Evolutionary conservation across 2,888 invertebrate species (phyloP).

Genomic region (Tetropium fuscum): DNA sequence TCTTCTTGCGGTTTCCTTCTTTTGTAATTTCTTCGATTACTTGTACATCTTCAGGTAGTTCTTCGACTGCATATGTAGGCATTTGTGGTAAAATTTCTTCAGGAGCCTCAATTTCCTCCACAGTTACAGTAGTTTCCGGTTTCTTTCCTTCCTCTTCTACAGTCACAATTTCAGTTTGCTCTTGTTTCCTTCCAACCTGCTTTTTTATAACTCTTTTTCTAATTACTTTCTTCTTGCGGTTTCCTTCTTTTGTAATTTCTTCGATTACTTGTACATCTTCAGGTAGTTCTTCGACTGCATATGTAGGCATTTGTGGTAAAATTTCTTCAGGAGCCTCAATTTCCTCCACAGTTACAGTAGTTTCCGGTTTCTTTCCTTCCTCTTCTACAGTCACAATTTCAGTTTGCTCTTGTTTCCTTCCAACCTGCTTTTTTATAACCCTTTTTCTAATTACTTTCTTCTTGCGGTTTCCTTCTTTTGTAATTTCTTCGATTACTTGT

Average conservation of each 20-base stretch:
- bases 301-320: conserved; percentile 36
- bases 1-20: conserved; percentile 56
- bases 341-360: conserved; percentile 63
- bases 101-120: conserved; percentile 46
- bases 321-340: conserved; percentile 50
- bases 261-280: conserved; percentile 55
- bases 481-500: conserved; percentile 46
- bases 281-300: conserved; percentile 42
- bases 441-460: conserved; percentile 52
- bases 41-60: conserved; percentile 54
- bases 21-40: conserved; percentile 54
- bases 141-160: conserved; percentile 52
- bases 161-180: conserved; percentile 62
- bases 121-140: conserved; percentile 54
- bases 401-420: conserved; percentile 50
- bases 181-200: conserved; percentile 54
- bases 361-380: conserved; percentile 60
- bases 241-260: conserved; percentile 53
- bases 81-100: conserved; percentile 44
- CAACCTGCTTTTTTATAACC: conserved; percentile 52
- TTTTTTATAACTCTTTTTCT: conserved; percentile 57
- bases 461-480: conserved; percentile 57
- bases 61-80: neutral
- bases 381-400: conserved; percentile 57
- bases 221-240: conserved; percentile 48